Conservation (phyloP, 2,113 vertebrate species). For the Percopsis transmontana region DNA sequence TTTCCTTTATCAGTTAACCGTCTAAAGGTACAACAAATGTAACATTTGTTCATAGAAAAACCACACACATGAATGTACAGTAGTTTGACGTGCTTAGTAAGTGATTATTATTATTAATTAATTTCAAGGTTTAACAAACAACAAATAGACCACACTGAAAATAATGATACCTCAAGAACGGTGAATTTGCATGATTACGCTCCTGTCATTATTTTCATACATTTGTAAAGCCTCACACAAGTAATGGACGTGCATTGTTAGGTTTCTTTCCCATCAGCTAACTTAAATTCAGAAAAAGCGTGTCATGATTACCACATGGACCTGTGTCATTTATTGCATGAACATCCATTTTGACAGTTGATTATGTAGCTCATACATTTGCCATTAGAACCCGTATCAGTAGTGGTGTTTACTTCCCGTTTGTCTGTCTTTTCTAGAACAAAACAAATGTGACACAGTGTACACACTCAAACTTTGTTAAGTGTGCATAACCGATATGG, state of each 20-base stretch:
- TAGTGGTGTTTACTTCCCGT: constrained; percentile 60
- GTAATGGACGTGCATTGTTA: no score
- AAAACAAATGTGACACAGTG: constrained; percentile 53
- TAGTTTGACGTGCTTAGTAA: constrained; percentile 7
- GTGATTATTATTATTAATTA: no score
- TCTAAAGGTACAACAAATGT: constrained; percentile 4
- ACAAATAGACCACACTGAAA: constrained; percentile 6
- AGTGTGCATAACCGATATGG: constrained; percentile 41
- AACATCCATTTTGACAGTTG: constrained; percentile 50
- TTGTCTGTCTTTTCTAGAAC: constrained; percentile 57
- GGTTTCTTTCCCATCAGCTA: background rate
- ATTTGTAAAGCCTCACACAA: constrained; percentile 12
- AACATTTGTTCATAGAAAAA: constrained; percentile 26
- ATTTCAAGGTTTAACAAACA: constrained; percentile 29
- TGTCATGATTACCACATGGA: constrained; percentile 65
- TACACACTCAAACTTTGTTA: constrained; percentile 56
- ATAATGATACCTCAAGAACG: constrained; percentile 16
- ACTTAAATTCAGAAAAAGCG: constrained; percentile 27
- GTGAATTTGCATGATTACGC: constrained; percentile 49
- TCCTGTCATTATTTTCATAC: constrained; percentile 29
- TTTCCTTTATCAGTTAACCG: constrained; percentile 1
- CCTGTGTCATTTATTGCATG: constrained; percentile 58
- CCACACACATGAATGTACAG: constrained; percentile 35
- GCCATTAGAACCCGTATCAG: constrained; percentile 54
- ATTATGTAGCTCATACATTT: constrained; percentile 36